phyloP scores from a whole-genome alignment of 2,113 vertebrate genomes.

The Albula goreensis region DNA sequence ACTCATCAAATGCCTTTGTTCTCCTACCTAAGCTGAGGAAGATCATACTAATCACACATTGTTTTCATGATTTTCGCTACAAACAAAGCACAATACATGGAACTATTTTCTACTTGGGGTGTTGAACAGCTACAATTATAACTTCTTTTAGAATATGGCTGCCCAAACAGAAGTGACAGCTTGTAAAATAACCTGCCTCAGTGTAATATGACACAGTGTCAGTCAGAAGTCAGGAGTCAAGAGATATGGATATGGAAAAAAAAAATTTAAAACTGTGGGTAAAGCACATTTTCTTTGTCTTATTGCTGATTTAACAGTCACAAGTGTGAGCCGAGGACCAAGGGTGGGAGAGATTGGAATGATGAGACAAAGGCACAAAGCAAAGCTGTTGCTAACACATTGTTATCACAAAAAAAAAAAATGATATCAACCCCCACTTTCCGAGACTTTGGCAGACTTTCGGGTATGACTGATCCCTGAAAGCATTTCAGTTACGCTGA shows the following conservation, averaged over 20 bases:
- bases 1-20: neutral
- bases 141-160: neutral
- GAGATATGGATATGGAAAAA: neutral
- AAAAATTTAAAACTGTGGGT: neutral
- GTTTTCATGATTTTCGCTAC: neutral
- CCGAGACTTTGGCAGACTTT: conserved; percentile 44
- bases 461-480: conserved; percentile 52
- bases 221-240: neutral
- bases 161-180: neutral
- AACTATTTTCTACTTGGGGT: neutral
- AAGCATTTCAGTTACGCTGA: conserved; percentile 50
- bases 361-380: conserved; percentile 24
- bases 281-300: neutral
- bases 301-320: neutral
- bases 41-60: neutral
- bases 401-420: conserved; percentile 35
- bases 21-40: neutral
- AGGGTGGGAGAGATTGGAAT: neutral
- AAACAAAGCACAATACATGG: neutral
- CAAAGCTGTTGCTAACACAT: no score
- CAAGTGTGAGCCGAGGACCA: neutral
- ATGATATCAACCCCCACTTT: neutral
- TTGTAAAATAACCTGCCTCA: neutral
- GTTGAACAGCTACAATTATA: neutral
- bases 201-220: conserved; percentile 5